Evolutionary conservation across 2,888 invertebrate species (phyloP), one percentile per base, ranked within the genome.

Genomic region (Sycophila texana): DNA sequence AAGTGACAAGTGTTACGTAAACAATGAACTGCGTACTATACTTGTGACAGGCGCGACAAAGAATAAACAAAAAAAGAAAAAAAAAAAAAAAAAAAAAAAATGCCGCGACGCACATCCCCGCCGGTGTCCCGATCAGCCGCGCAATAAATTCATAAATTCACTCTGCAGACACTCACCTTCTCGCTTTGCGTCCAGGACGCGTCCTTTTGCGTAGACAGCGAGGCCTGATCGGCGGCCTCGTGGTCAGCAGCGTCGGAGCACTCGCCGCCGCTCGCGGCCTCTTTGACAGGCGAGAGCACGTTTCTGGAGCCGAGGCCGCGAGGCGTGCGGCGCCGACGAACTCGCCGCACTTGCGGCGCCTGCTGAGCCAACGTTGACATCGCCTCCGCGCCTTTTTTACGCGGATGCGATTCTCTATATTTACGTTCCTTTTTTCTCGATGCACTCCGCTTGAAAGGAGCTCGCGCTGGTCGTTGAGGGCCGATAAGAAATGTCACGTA

Each of bases 1-100:
- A 77, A 71, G 39, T 79, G 75, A 81, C 78, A 76, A 73, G 81
- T 79, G 75, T 81, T 81, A 81, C 78, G 81, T 81, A 78, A 81
- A 81, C 81, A 81, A 81, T 72, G 74, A 70, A 22, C 73, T 61
- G 39, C 63, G 63, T 68, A 55, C 73, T 76, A 60, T 65, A 73
- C 77, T 55, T 79, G 47, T 66, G 61, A 18, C 39, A 30, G 22
- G 0, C 61, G 61, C 3, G 57, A 39, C 57, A 30, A 18, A 30
- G n/a, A 26, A 39, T 22, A 47, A 58, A 63, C 63, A 79, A 74
- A 51, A 78, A 78, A 78, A 67, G 73, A 78, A 63, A 51, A n/a
- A 30, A 51, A 10, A n/a, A n/a, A 79, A 74, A 51, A 78, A 78
- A 78, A 67, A 78, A 78, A 63, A 51, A n/a, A 30, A 51, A 10